A percentile compares a stretch with the other conserved stretches of the same genome.
These are phyloP conservation scores for Meloe dianella DNA, from an alignment of 2,888 invertebrate genomes.

Conservation along the genomic window DNA sequence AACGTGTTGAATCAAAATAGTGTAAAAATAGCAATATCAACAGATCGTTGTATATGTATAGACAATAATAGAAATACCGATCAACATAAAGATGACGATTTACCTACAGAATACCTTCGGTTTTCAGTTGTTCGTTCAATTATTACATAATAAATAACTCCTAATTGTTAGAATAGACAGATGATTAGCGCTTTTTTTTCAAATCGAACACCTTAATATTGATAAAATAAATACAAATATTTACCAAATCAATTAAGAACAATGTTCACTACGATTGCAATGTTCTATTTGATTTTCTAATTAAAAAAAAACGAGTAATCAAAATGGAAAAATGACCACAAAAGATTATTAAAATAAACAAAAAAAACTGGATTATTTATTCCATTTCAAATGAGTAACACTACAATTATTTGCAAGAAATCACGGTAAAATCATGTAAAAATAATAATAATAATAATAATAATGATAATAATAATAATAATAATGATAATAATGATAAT, in stretches of 20 bases:
- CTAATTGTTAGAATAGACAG: neutral
- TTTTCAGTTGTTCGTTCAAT: neutral
- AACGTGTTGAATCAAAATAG: too few species aligned
- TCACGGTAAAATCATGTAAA: neutral
- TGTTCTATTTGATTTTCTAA: neutral
- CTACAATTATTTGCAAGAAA: neutral
- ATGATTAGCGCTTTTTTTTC: neutral
- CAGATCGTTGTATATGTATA: too few species aligned
- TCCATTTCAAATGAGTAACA: neutral
- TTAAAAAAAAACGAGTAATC: neutral
- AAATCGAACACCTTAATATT: neutral
- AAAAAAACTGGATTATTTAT: neutral
- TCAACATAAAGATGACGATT: neutral
- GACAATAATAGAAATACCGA: too few species aligned
- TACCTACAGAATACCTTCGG: neutral
- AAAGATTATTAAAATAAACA: neutral
- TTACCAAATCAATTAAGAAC: neutral
- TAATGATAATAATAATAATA: too few species aligned
- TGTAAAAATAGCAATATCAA: too few species aligned
- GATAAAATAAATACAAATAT: neutral
- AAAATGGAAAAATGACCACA: neutral
- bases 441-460: too few species aligned
- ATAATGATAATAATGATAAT: too few species aligned
- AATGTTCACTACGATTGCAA: neutral
- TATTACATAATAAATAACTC: neutral